Evolutionary conservation across 2,113 vertebrate genomes (phyloP), one percentile per base, ranked within the genome.

Genomic region (Eulemur macaco): DNA sequence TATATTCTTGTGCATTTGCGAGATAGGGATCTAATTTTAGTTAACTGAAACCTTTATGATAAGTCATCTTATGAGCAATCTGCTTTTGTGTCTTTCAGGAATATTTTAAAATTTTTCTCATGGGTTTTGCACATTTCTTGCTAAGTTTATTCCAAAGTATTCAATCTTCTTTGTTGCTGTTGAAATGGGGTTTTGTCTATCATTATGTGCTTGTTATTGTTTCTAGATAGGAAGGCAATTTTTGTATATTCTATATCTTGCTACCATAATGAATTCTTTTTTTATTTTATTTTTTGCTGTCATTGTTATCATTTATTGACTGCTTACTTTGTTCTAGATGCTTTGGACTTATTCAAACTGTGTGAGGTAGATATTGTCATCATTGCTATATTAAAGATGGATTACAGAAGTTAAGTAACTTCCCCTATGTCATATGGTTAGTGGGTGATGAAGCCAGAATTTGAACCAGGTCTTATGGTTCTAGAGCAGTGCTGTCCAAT

Each of bases 161-260:
- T 73, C 52, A 47, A 25, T 60, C 37, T 64, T 89, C 31, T 54
- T 76, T 90, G 50, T 74, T 92, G 14, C 18, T 68, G 11, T 50
- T 50, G 50, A 66, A 76, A 58, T 73, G 27, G 7, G 47, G 23
- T 91, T 96, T 94, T 83, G 47, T 83, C 29, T 83, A 54, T 47
- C 58, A 81, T 60, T 60, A 17, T 93, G 29, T 89, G 18, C n/a
- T 94, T 11, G 20, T 90, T 68, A 45, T 54, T 56, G 13, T 68
- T 83, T 76, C 54, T 71, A 21, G 31, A 54, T 88, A 54, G 78
- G 54, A 84, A 84, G 84, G 8, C 37, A 60, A 50, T 94, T 94
- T 91, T 39, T 91, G 21, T 86, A 27, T 69, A 58, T 86, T 86
- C 34, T 91, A 12, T 96, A n/a, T 77, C 23, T 92, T 54, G 42